These are phyloP conservation scores for Drosophila rubida DNA, from an alignment of 2,888 invertebrate genomes.

Conservation along the genomic window DNA sequence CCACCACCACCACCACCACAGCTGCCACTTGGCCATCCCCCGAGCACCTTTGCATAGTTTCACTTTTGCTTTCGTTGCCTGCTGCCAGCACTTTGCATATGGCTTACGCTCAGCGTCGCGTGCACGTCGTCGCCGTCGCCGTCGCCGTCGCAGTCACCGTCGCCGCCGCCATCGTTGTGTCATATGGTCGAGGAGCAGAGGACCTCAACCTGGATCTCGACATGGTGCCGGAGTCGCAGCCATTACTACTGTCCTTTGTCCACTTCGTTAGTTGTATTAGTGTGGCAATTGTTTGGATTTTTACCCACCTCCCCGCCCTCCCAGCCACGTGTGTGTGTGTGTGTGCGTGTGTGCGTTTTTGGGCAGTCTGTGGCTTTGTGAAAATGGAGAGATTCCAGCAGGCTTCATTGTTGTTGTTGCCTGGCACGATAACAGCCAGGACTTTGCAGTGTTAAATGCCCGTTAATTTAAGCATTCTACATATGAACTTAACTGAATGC, in stretches of 20 bases:
- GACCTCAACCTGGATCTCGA: background rate
- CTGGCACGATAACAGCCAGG: background rate
- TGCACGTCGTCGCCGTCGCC: constrained; percentile 38
- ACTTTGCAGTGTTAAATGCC: constrained; percentile 1
- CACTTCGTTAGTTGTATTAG: constrained; percentile 79
- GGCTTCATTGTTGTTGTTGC: constrained; percentile 2
- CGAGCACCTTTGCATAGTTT: constrained; percentile 61
- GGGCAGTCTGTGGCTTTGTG: constrained; percentile 10
- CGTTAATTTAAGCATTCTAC: background rate
- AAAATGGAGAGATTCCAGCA: constrained; percentile 22
- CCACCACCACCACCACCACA: background rate
- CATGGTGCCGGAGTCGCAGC: background rate
- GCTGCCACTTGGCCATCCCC: background rate
- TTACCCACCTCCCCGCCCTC: background rate
- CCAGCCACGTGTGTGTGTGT: background rate
- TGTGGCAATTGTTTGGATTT: constrained; percentile 51
- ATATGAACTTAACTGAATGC: background rate
- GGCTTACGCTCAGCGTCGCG: constrained; percentile 32
- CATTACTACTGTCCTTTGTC: constrained; percentile 49
- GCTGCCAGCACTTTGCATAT: constrained; percentile 56
- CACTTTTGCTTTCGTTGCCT: constrained; percentile 74
- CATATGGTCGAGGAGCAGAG: constrained; percentile 19
- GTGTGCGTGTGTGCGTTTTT: background rate
- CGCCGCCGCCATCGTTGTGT: constrained; percentile 38
- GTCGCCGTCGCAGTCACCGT: constrained; percentile 34